phyloP scores from a whole-genome alignment of 2,797 vertebrate species.

The Tarsius wallacei region DNA sequence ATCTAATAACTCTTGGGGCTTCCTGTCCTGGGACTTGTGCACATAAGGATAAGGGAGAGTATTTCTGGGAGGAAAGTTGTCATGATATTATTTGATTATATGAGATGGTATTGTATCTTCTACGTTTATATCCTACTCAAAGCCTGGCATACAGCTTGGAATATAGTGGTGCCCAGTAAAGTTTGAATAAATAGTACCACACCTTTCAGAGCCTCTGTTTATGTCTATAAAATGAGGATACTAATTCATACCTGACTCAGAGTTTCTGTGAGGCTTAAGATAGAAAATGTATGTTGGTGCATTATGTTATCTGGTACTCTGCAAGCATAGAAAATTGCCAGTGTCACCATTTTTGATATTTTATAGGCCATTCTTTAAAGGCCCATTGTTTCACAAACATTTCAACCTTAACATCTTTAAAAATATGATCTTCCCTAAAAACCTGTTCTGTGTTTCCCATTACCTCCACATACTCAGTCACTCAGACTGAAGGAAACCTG shows the following conservation, averaged over 20 bases:
- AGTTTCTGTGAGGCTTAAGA: background rate
- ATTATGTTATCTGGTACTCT: background rate
- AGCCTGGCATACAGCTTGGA: background rate
- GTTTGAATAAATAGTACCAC: background rate
- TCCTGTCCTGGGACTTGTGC: background rate
- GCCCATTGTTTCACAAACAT: background rate
- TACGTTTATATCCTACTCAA: background rate
- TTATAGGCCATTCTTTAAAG: background rate
- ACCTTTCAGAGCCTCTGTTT: constrained; percentile 14
- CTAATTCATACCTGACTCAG: background rate
- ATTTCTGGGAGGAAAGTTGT: background rate
- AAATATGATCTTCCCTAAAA: constrained; percentile 12
- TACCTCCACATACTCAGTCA: background rate
- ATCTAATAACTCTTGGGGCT: background rate
- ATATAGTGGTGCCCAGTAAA: background rate
- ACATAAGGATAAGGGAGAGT: background rate
- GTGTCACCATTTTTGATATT: background rate
- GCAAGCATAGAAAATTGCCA: background rate
- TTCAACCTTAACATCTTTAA: constrained; percentile 38
- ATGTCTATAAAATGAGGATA: background rate
- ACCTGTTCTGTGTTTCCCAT: background rate
- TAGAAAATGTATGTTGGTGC: background rate
- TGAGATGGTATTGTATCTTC: background rate
- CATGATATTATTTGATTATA: background rate
- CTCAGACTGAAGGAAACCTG: constrained; percentile 3